phyloP scores from a whole-genome alignment of 2,888 invertebrate species.

The Drosophila rellima region DNA sequence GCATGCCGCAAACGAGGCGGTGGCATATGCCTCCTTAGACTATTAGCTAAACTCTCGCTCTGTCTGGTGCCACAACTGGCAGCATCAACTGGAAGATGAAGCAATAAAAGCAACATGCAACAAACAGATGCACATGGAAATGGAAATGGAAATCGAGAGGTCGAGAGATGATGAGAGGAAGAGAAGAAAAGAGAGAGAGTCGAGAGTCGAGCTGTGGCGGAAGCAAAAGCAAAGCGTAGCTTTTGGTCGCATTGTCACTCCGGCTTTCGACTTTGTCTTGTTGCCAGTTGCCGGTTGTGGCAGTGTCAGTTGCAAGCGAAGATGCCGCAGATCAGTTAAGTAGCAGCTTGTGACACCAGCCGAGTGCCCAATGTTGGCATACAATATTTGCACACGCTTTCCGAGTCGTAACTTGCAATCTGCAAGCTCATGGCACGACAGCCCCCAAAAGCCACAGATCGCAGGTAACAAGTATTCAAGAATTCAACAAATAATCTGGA shows the following conservation, averaged over 20 bases:
- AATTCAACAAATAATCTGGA: too few species aligned
- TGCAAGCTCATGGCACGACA: constrained; percentile 1
- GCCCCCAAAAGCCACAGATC: too few species aligned
- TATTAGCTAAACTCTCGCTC: constrained; percentile 48
- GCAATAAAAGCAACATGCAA: constrained; percentile 45
- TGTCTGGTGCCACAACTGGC: constrained; percentile 20
- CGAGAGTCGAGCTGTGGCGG: constrained; percentile 25
- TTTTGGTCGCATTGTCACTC: constrained; percentile 35
- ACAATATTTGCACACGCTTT: constrained; percentile 42
- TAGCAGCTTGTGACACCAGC: constrained; percentile 13
- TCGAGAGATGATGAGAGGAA: neutral
- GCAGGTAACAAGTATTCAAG: too few species aligned
- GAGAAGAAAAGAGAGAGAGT: neutral
- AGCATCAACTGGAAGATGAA: constrained; percentile 52
- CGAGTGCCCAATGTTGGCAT: neutral
- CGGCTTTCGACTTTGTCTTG: constrained; percentile 1
- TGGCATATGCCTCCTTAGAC: constrained; percentile 27
- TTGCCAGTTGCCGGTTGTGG: too few species aligned
- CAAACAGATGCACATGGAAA: constrained; percentile 1
- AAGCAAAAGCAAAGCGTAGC: constrained; percentile 23
- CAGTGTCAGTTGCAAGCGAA: constrained; percentile 29
- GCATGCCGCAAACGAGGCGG: constrained; percentile 37
- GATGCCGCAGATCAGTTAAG: constrained; percentile 27
- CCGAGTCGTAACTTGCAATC: constrained; percentile 21
- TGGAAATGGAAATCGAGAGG: constrained; percentile 6